These are phyloP conservation scores for Lithophane semibrunnea DNA, from an alignment of 2,888 invertebrate genomes.

Conservation along the genomic window DNA sequence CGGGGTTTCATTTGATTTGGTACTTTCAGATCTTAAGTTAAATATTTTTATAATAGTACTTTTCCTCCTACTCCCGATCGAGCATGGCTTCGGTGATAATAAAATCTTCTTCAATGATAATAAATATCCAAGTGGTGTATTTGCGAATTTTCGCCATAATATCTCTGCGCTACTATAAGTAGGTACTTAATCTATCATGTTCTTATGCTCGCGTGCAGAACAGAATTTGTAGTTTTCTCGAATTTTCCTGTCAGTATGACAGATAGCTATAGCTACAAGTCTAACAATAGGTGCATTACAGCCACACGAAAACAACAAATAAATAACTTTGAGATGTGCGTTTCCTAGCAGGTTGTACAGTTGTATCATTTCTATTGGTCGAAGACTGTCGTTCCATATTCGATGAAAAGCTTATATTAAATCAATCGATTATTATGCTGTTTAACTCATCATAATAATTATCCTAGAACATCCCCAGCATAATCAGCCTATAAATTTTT, in stretches of 20 bases:
- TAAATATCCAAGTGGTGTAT: slow-evolving; percentile 15
- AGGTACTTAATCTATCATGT: slow-evolving; percentile 35
- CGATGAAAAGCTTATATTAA: slow-evolving; percentile 1
- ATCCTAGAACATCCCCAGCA: too few relatives aligned
- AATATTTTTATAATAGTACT: slow-evolving; percentile 9
- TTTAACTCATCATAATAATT: background rate
- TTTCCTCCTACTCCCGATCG: background rate
- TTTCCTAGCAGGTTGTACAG: background rate
- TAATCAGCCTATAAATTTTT: too few relatives aligned
- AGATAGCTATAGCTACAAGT: slow-evolving; percentile 18
- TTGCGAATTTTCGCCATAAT: slow-evolving; percentile 12
- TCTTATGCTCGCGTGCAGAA: slow-evolving; percentile 42
- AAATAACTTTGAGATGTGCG: slow-evolving; percentile 10
- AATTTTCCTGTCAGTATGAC: slow-evolving; percentile 39
- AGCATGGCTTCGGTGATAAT: background rate
- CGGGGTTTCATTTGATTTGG: slow-evolving; percentile 21
- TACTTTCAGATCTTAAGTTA: slow-evolving; percentile 4
- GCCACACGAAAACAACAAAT: slow-evolving; percentile 15
- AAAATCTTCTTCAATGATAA: background rate
- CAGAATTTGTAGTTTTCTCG: slow-evolving; percentile 43
- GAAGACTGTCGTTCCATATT: background rate
- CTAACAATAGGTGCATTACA: slow-evolving; percentile 24
- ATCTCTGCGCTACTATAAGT: slow-evolving; percentile 16
- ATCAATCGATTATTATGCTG: background rate
- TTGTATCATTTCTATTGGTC: background rate